Conservation (phyloP, 2,888 invertebrate genomes). For the Drosophila paramelanica region DNA sequence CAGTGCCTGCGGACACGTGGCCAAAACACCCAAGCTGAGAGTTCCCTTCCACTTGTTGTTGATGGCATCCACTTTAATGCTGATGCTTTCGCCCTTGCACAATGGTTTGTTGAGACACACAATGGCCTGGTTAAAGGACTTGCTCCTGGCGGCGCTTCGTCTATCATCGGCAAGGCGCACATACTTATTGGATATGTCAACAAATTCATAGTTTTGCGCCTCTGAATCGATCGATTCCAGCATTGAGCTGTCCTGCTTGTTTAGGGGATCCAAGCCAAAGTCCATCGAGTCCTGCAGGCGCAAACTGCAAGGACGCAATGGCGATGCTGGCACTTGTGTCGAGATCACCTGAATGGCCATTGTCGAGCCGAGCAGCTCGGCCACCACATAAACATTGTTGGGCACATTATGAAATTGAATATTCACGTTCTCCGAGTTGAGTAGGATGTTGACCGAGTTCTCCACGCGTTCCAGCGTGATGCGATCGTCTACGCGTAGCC, state of each 20-base stretch:
- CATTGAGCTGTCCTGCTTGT: conserved; percentile 85
- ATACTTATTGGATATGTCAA: conserved; percentile 93
- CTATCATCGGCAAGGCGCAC: conserved; percentile 89
- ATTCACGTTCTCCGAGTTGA: conserved; percentile 93
- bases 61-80: conserved; percentile 90
- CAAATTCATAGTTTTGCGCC: conserved; percentile 89
- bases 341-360: conserved; percentile 91
- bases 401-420: conserved; percentile 91
- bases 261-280: conserved; percentile 87
- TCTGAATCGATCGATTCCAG: conserved; percentile 85
- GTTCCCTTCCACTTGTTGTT: conserved; percentile 92
- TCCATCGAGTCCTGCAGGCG: conserved; percentile 88
- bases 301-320: conserved; percentile 85
- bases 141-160: conserved; percentile 89
- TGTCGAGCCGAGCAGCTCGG: conserved; percentile 93
- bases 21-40: conserved; percentile 91
- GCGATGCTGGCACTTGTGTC: conserved; percentile 86
- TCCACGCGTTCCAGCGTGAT: conserved; percentile 90
- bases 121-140: conserved; percentile 94
- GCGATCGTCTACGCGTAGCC: conserved; percentile 92
- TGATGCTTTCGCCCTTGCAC: conserved; percentile 88
- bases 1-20: conserved; percentile 88
- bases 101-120: conserved; percentile 89
- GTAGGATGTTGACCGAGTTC: conserved; percentile 89
- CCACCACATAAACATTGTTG: conserved; percentile 92